These are phyloP conservation scores for Serinus canaria DNA, from an alignment of 2,113 vertebrate species.

Conservation along the genomic window DNA sequence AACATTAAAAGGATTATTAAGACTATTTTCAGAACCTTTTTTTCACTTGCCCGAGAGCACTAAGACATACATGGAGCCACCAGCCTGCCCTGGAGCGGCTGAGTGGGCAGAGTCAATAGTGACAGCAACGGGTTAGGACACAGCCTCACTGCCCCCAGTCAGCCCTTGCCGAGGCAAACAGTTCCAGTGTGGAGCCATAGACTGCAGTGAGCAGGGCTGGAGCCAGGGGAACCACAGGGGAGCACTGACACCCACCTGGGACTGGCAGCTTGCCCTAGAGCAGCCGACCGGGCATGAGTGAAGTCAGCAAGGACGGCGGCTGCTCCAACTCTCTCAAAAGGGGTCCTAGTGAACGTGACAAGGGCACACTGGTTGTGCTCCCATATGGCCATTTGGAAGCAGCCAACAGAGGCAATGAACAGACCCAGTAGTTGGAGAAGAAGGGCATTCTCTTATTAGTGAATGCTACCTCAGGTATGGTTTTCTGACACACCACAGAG, in stretches of 20 bases:
- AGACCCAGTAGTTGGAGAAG: background rate
- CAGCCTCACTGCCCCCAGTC: fast-evolving
- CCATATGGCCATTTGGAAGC: background rate
- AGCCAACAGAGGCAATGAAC: background rate
- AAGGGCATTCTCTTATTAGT: background rate
- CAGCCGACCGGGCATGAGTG: fast-evolving
- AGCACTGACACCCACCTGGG: fast-evolving
- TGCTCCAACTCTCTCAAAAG: background rate
- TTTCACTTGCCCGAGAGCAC: fast-evolving
- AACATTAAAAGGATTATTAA: background rate
- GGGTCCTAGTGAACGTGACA: fast-evolving
- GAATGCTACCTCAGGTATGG: background rate
- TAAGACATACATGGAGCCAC: background rate
- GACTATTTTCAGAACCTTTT: background rate
- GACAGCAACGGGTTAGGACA: fast-evolving
- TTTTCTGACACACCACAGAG: background rate
- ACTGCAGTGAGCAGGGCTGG: background rate
- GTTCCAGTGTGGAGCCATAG: background rate
- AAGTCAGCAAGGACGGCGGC: fast-evolving
- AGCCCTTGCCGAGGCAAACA: fast-evolving
- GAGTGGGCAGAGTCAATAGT: background rate
- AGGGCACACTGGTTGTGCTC: background rate
- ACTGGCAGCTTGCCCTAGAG: background rate
- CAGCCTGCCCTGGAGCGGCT: background rate
- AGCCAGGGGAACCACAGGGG: background rate